Conservation (phyloP, 1,140 invertebrate genomes). For the Musca vetustissima region DNA sequence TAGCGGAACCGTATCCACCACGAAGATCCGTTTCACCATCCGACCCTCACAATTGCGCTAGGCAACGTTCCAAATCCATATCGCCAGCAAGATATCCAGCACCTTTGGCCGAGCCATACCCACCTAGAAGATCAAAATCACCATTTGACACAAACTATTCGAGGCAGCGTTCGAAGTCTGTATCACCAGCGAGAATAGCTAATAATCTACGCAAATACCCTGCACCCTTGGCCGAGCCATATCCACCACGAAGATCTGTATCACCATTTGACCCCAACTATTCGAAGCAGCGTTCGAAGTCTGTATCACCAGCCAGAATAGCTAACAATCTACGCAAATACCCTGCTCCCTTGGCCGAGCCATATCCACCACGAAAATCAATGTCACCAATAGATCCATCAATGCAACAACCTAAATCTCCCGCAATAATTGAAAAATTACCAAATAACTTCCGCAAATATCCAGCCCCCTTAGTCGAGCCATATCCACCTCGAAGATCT, state of each 20-base stretch:
- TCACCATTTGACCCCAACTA: slow-evolving; percentile 45
- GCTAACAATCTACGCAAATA: slow-evolving; percentile 38
- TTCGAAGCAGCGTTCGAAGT: slow-evolving; percentile 22
- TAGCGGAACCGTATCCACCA: slow-evolving; percentile 39
- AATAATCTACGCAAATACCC: slow-evolving; percentile 39
- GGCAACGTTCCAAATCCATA: no score
- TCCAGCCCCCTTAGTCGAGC: slow-evolving; percentile 46
- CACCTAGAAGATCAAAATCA: slow-evolving; percentile 37
- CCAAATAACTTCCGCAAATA: slow-evolving; percentile 34
- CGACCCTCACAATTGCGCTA: slow-evolving; percentile 41
- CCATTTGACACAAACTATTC: slow-evolving; percentile 38
- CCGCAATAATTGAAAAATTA: no score
- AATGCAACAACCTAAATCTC: no score
- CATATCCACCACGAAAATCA: slow-evolving; percentile 34
- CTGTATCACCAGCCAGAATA: no score
- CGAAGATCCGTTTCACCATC: slow-evolving; percentile 43
- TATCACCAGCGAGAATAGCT: neutral
- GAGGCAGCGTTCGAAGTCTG: no score
- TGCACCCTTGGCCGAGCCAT: slow-evolving; percentile 43
- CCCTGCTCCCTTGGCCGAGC: slow-evolving; percentile 46
- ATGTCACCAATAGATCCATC: slow-evolving; percentile 43
- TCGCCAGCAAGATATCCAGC: slow-evolving; percentile 36
- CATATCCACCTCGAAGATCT: slow-evolving; percentile 33
- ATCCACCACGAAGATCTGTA: slow-evolving; percentile 34
- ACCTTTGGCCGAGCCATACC: slow-evolving; percentile 42